These are phyloP conservation scores for Tamias sibiricus DNA, from an alignment of 2,113 vertebrate genomes.

Conservation along the genomic window DNA sequence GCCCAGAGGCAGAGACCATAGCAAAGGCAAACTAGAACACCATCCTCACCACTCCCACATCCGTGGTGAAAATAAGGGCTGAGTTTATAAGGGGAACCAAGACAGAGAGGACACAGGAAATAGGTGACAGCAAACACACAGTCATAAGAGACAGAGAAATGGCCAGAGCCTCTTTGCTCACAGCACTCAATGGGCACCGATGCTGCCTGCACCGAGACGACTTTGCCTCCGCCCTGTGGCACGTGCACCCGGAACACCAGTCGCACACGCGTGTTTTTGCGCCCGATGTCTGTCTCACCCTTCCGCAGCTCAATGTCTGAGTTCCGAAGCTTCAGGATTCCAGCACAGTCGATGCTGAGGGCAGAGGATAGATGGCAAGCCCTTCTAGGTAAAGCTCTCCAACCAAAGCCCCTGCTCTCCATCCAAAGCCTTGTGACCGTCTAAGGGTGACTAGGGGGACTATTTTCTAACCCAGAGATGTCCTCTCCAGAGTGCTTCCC, in stretches of 20 bases:
- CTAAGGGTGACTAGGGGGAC: too few relatives aligned
- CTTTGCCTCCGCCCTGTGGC: constrained; percentile 90
- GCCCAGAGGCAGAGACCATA: not conserved
- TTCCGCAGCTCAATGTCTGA: constrained; percentile 96
- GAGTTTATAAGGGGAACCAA: not conserved
- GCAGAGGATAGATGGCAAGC: not conserved
- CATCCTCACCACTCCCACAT: not conserved
- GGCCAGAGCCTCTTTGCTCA: constrained; percentile 85
- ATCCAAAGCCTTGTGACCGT: not conserved
- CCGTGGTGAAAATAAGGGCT: not conserved
- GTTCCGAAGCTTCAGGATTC: constrained; percentile 95
- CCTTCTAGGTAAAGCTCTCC: not conserved
- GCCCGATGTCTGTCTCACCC: constrained; percentile 95
- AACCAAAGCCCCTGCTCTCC: not conserved
- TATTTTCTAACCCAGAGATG: constrained; percentile 14
- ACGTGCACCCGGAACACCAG: constrained; percentile 94
- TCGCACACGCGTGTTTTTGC: constrained; percentile 95
- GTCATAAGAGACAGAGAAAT: constrained; percentile 10
- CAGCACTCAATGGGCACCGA: constrained; percentile 96
- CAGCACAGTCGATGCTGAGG: constrained; percentile 94
- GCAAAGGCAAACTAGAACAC: not conserved
- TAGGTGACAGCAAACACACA: constrained; percentile 7
- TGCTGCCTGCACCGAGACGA: constrained; percentile 92
- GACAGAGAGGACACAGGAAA: not conserved
- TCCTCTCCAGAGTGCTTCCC: not conserved